Evolutionary conservation across 2,888 invertebrate genomes (phyloP).

Genomic region (Tricholauxania praeusta): DNA sequence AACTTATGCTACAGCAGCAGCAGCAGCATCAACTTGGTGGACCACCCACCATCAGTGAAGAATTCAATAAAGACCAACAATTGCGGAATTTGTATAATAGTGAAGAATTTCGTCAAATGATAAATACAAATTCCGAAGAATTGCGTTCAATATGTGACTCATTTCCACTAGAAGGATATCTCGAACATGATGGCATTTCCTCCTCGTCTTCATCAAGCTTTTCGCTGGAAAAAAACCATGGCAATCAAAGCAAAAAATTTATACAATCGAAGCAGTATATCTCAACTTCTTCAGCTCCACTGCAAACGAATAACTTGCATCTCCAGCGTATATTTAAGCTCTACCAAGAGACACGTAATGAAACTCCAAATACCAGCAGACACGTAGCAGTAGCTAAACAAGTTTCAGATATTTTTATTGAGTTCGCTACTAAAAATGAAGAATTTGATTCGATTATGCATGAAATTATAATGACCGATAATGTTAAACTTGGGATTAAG

Average conservation of each 20-base stretch:
- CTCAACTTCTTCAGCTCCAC: conserved; percentile 36
- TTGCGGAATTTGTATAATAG: conserved; percentile 39
- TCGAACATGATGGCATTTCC: conserved; percentile 29
- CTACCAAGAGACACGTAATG: conserved; percentile 35
- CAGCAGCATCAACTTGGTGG: conserved; percentile 44
- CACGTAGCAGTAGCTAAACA: conserved; percentile 36
- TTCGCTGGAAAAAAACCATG: conserved; percentile 22
- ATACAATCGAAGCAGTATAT: background rate
- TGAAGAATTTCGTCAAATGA: conserved; percentile 36
- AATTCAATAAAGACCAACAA: conserved; percentile 52
- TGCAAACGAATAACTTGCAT: conserved; percentile 37
- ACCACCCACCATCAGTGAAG: conserved; percentile 53
- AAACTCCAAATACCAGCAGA: conserved; percentile 11
- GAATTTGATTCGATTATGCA: conserved; percentile 60
- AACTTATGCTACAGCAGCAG: conserved; percentile 12
- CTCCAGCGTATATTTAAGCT: conserved; percentile 47
- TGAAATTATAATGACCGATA: conserved; percentile 60
- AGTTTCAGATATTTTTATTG: conserved; percentile 53
- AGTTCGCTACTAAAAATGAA: conserved; percentile 52
- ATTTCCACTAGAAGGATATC: conserved; percentile 17
- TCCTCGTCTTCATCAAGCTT: background rate
- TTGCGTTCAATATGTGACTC: conserved; percentile 41
- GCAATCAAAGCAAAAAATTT: conserved; percentile 17
- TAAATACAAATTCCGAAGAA: conserved; percentile 39
- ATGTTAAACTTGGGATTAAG: conserved; percentile 55